Conservation (phyloP, 2,797 vertebrate species). For the Coilia nasus region DNA sequence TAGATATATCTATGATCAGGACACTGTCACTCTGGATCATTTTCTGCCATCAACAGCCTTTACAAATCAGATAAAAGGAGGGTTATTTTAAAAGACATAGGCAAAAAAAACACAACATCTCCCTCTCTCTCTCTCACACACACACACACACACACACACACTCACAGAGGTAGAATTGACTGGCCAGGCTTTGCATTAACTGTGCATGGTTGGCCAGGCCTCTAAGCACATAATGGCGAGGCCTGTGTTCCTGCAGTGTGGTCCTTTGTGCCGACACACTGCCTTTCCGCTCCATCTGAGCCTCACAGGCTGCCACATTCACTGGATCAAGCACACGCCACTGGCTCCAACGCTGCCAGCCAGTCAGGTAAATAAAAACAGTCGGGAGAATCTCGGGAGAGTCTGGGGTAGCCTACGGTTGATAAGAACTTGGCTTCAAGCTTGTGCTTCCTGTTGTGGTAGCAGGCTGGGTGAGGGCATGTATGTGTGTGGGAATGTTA, state of each 20-base stretch:
- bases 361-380: constrained; percentile 59
- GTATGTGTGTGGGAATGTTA: not conserved
- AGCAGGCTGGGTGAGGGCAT: not conserved
- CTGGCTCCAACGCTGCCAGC: constrained; percentile 48
- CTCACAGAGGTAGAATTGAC: constrained; percentile 57
- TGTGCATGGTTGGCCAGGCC: constrained; percentile 61
- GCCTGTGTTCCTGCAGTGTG: constrained; percentile 44
- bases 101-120: constrained; percentile 43
- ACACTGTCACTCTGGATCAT: constrained; percentile 72
- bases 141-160: not conserved
- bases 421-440: constrained; percentile 48
- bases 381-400: constrained; percentile 24
- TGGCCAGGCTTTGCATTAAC: constrained; percentile 62
- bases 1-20: no score
- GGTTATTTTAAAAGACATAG: constrained; percentile 60
- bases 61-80: constrained; percentile 64
- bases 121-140: constrained; percentile 18
- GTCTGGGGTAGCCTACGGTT: constrained; percentile 43
- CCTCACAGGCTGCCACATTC: constrained; percentile 44
- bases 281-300: constrained; percentile 54
- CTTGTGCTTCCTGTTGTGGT: constrained; percentile 1
- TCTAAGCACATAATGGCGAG: constrained; percentile 60
- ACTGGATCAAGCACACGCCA: constrained; percentile 53
- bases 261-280: constrained; percentile 49
- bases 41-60: constrained; percentile 64